Percentiles rank a stretch among this genome's conserved stretches.
Conservation (phyloP, 2,797 vertebrate genomes). For the Chelonia mydas region DNA sequence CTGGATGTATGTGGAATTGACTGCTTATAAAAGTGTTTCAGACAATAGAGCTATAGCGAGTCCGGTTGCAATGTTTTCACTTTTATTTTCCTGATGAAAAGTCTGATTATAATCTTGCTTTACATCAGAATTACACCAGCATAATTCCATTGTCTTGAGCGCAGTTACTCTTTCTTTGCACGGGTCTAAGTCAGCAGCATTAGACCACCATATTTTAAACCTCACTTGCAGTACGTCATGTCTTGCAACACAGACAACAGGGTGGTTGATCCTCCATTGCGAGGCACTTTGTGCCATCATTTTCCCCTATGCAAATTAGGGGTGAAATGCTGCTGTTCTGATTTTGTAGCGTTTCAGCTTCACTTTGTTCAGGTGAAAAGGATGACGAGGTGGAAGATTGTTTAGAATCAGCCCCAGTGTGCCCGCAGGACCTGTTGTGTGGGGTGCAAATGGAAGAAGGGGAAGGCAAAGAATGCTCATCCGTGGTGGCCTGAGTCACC, state of each 20-base stretch:
- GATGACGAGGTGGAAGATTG: not conserved
- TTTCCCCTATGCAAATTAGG: not conserved
- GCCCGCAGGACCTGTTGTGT: not conserved
- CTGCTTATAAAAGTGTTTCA: rapidly evolving
- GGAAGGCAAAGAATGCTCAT: too few species aligned
- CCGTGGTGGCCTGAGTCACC: too few species aligned
- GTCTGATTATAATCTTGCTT: not conserved
- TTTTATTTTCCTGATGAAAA: not conserved
- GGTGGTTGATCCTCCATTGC: not conserved
- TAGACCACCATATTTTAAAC: not conserved
- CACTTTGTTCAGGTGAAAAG: not conserved
- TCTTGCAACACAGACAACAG: not conserved
- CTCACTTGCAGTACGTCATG: rapidly evolving
- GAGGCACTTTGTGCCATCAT: not conserved
- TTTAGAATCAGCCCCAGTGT: not conserved
- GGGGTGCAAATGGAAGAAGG: not conserved
- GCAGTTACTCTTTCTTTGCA: not conserved
- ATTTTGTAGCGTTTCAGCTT: not conserved
- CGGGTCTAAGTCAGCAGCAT: rapidly evolving
- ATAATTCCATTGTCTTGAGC: not conserved
- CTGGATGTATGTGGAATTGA: constrained; percentile 47
- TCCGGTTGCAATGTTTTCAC: rapidly evolving
- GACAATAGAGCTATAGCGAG: constrained; percentile 39
- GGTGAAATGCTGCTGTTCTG: not conserved
- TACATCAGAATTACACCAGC: rapidly evolving